Base-by-base conservation (phyloP, 2,113 vertebrate genomes). In the Hiodon tergisus region DNA sequence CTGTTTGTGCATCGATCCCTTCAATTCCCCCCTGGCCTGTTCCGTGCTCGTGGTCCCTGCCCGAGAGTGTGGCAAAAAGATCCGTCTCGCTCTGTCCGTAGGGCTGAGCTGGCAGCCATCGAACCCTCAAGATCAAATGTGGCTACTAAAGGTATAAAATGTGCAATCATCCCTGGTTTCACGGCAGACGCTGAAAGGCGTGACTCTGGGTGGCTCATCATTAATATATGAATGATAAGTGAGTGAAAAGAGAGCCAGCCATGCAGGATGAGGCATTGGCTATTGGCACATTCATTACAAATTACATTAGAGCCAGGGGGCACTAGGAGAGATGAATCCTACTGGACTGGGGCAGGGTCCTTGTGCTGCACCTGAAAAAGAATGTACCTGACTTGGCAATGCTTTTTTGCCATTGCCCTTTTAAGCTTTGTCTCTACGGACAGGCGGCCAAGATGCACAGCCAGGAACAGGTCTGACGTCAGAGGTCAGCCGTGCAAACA, bases 211-310 rank as follows among this genome's bases (percentile, higher is more conserved):
- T 7, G 9, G 55, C 46, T 59, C 55, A 72, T 72, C 57, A 72
- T 72, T 72, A 72, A 72, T 72, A 14, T 57, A 72, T 72, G 31
- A 7, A 46, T 59, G 14, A 72, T 72, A 60, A 72, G 70, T 13
- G 16, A 14, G 57, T 72, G 8, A 60, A 72, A 60, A 31, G 70
- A 60, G 57, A 72, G 16, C 17, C 31, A 10, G 69, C 48, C 14
- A 31, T 8, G 14, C 9, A 55, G 70, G 57, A 60, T 50, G 70
- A 46, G 47, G 55, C 4, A 50, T 14, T 57, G 5, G 5, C 70
- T 10, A 14, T 5, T 54, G 57, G 70, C 17, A 31, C 13, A 6
- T 31, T 54, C 57, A 14, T n/a, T 10, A 46, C 46, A 67, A 31
- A 57, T 8, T 16, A 71, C n/a, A 69, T n/a, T 11, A 54, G 69